phyloP scores from a whole-genome alignment of 2,797 vertebrate genomes.

The Lepilemur ruficaudatus region DNA sequence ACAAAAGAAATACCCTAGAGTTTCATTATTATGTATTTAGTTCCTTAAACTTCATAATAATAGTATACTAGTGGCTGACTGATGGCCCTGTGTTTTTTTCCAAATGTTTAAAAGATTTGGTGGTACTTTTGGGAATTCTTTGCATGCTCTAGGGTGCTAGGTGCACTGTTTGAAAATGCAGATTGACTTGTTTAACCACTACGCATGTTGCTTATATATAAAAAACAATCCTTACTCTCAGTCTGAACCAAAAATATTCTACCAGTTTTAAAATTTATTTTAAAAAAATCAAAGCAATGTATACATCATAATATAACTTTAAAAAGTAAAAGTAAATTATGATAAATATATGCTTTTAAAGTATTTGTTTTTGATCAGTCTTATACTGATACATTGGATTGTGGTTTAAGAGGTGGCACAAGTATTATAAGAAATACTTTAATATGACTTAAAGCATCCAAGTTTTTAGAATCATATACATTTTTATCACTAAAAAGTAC shows the following conservation, averaged over 20 bases:
- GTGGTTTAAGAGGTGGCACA: neutral
- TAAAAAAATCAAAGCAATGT: neutral
- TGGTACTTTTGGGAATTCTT: neutral
- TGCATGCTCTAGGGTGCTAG: rapidly evolving
- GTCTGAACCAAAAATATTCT: neutral
- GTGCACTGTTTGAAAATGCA: neutral
- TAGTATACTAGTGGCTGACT: neutral
- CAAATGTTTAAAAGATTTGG: neutral
- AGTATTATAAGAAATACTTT: neutral
- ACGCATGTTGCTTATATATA: neutral
- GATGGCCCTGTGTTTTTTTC: neutral
- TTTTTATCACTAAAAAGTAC: neutral
- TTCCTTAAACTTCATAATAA: neutral
- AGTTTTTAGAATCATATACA: neutral
- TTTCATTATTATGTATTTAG: neutral
- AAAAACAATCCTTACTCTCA: neutral
- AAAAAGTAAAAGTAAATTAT: neutral
- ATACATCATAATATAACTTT: neutral
- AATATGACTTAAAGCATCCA: neutral
- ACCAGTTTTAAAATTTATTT: neutral
- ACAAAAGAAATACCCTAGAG: neutral
- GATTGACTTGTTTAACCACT: neutral
- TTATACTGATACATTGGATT: neutral
- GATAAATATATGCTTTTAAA: neutral
- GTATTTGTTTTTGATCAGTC: neutral